Evolutionary conservation across 1,140 invertebrate species (phyloP).

Genomic region (Platorchestia sp.): DNA sequence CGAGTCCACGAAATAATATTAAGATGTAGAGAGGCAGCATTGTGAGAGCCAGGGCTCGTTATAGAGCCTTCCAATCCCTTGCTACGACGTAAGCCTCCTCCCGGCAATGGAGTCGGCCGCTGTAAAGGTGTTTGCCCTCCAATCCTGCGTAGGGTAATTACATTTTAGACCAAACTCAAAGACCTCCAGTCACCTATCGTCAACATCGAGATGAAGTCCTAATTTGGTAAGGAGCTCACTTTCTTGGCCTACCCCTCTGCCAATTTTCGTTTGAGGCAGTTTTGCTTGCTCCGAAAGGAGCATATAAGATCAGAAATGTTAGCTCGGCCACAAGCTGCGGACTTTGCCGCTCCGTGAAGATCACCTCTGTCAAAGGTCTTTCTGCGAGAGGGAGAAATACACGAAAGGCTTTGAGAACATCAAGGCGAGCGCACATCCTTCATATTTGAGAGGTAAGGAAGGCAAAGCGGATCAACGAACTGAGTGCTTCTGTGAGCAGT

Average conservation of each 20-base stretch:
- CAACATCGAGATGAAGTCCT: conserved; percentile 51
- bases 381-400: background rate
- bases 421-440: conserved; percentile 36
- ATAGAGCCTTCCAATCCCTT: background rate
- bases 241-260: conserved; percentile 14
- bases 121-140: conserved; percentile 49
- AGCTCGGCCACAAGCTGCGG: background rate
- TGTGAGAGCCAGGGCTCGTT: background rate
- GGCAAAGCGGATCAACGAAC: conserved; percentile 6
- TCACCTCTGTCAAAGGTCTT: background rate
- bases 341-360: background rate
- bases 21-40: background rate
- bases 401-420: conserved; percentile 30
- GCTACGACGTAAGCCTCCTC: background rate
- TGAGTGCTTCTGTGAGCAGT: conserved; percentile 11
- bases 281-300: background rate
- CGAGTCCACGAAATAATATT: background rate
- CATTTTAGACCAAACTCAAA: conserved; percentile 52
- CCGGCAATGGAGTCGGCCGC: conserved; percentile 14
- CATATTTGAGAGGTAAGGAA: conserved; percentile 27
- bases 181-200: conserved; percentile 54
- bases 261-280: background rate
- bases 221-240: conserved; percentile 48
- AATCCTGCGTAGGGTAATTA: conserved; percentile 41
- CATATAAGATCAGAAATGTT: conserved; percentile 10